These are phyloP conservation scores for Columbina picui DNA, from an alignment of 2,113 vertebrate genomes.

Conservation along the genomic window DNA sequence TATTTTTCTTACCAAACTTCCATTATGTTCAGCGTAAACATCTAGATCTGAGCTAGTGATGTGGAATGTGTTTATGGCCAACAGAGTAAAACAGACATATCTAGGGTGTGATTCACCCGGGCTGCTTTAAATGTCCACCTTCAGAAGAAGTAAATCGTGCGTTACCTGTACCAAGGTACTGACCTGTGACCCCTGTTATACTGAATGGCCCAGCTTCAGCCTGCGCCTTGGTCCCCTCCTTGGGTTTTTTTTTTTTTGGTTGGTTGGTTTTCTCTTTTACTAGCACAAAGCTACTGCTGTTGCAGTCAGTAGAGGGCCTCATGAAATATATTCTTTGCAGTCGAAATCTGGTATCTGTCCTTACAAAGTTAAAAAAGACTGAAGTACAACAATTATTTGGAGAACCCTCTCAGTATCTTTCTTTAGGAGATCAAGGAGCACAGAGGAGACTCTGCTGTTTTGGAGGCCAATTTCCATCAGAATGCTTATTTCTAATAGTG, in stretches of 20 bases:
- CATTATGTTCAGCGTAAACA: neutral
- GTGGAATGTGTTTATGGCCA: neutral
- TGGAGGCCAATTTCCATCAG: neutral
- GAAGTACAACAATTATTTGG: neutral
- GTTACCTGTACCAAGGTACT: neutral
- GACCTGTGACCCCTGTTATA: neutral
- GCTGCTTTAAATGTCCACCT: neutral
- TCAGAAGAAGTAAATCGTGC: neutral
- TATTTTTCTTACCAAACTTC: neutral
- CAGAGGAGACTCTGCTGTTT: neutral
- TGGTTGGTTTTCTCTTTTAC: neutral
- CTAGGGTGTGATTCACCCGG: neutral
- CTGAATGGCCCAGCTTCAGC: neutral
- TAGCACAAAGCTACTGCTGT: neutral
- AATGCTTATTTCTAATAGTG: neutral
- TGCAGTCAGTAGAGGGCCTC: neutral
- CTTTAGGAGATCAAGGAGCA: neutral
- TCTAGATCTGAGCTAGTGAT: neutral
- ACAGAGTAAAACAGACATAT: neutral
- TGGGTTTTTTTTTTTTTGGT: neutral
- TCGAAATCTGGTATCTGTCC: neutral
- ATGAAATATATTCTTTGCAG: neutral
- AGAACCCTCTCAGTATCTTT: neutral
- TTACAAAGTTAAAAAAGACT: neutral
- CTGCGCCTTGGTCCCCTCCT: neutral